Evolutionary conservation across 2,797 vertebrate species (phyloP).

Genomic region (Eospalax fontanierii): DNA sequence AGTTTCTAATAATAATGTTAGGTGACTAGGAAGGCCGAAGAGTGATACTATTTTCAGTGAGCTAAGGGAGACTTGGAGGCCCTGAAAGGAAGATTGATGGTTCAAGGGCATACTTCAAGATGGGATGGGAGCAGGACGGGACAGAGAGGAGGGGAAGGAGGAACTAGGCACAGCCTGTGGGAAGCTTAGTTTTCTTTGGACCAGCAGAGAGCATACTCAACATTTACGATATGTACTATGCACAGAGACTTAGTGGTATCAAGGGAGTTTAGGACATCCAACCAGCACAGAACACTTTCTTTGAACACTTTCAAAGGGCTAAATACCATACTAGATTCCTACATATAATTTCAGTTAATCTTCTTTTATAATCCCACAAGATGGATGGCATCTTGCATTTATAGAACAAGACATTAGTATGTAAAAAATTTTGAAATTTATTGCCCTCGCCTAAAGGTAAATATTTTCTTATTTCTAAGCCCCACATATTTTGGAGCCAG

Average conservation of each 20-base stretch:
- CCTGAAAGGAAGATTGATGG: not conserved
- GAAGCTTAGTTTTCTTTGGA: not conserved
- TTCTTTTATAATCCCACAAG: not conserved
- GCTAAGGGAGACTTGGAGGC: not conserved
- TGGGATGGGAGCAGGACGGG: not conserved
- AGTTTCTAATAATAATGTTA: constrained; percentile 27
- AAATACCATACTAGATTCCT: not conserved
- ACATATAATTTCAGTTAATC: not conserved
- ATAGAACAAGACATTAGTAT: not conserved
- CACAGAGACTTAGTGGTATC: not conserved
- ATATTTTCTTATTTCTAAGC: constrained; percentile 44
- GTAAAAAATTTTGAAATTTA: not conserved
- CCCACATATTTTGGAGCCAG: constrained; percentile 11
- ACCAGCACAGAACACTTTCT: not conserved
- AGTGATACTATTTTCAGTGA: not conserved
- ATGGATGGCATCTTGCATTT: not conserved
- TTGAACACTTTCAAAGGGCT: not conserved
- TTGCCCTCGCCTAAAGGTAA: not conserved
- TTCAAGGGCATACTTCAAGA: not conserved
- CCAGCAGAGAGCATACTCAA: not conserved
- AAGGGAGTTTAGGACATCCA: not conserved
- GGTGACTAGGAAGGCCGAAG: not conserved
- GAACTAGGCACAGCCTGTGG: not conserved
- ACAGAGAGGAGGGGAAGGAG: not conserved
- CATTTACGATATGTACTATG: not conserved